phyloP scores from a whole-genome alignment of 2,797 vertebrate genomes.

The Parotocinclus haroldoi region DNA sequence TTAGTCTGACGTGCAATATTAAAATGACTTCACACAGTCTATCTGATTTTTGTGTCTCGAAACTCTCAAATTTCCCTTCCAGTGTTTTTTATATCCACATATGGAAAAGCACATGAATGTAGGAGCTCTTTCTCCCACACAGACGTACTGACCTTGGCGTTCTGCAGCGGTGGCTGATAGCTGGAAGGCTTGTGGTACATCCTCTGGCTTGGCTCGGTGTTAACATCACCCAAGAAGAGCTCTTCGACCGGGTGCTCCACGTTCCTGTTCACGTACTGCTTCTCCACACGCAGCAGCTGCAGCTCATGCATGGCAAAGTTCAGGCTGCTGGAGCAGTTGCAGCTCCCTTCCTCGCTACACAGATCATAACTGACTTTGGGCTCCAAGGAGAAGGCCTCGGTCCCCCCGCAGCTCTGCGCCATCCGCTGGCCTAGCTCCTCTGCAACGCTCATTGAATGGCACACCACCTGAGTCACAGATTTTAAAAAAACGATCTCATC shows the following conservation, averaged over 20 bases:
- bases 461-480: constrained; percentile 72
- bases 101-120: too few relatives aligned
- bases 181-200: constrained; percentile 91
- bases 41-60: too few relatives aligned
- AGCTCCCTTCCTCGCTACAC: constrained; percentile 81
- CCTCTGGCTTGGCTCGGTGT: constrained; percentile 86
- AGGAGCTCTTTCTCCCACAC: too few relatives aligned
- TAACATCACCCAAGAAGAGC: constrained; percentile 91
- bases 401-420: constrained; percentile 73
- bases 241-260: constrained; percentile 91
- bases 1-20: too few relatives aligned
- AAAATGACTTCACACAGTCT: too few relatives aligned
- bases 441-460: constrained; percentile 75
- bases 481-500: too few relatives aligned
- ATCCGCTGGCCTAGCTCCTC: constrained; percentile 78
- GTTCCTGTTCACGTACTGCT: constrained; percentile 89
- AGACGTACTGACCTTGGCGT: constrained; percentile 77
- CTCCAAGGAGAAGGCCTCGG: constrained; percentile 68
- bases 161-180: constrained; percentile 91
- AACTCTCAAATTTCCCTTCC: too few relatives aligned
- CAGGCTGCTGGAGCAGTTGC: constrained; percentile 81
- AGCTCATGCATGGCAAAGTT: constrained; percentile 96
- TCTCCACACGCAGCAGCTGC: constrained; percentile 91
- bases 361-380: constrained; percentile 76
- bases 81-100: too few relatives aligned